A percentile compares a stretch with the other conserved stretches of the same genome.
Evolutionary conservation across 2,797 vertebrate species (phyloP).

Genomic region (Dryobates pubescens): DNA sequence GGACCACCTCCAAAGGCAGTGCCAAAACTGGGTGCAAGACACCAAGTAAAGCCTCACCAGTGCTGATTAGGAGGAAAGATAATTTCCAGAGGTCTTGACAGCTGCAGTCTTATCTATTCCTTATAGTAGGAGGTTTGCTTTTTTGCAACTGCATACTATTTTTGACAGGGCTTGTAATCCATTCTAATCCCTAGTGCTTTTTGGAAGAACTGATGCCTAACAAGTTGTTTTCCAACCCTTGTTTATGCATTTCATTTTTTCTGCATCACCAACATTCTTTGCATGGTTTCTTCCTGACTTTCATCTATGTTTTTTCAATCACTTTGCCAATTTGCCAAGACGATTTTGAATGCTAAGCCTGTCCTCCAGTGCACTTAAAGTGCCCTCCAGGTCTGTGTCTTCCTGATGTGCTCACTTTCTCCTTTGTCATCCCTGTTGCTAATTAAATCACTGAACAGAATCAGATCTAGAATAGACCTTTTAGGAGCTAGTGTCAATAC

Average conservation of each 20-base stretch:
- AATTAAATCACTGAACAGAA: constrained; percentile 13
- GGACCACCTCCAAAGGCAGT: not conserved
- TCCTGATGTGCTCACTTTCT: not conserved
- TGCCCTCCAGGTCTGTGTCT: not conserved
- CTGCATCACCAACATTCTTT: not conserved
- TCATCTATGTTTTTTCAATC: not conserved
- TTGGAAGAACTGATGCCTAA: not conserved
- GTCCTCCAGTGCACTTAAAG: not conserved
- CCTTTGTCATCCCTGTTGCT: not conserved
- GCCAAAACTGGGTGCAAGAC: not conserved
- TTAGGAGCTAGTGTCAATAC: not conserved
- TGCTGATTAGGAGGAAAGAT: not conserved
- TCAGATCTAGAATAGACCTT: not conserved
- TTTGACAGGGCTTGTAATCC: not conserved
- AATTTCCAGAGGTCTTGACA: not conserved
- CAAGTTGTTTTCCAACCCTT: not conserved
- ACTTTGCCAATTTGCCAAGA: not conserved
- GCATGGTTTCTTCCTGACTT: constrained; percentile 17
- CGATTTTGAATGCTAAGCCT: constrained; percentile 19
- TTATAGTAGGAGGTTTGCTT: not conserved
- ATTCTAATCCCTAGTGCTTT: not conserved
- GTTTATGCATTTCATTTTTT: constrained; percentile 2
- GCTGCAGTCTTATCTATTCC: not conserved
- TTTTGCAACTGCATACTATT: not conserved
- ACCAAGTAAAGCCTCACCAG: not conserved